Conservation (phyloP, 2,113 vertebrate genomes). For the Anarrhichthys ocellatus region DNA sequence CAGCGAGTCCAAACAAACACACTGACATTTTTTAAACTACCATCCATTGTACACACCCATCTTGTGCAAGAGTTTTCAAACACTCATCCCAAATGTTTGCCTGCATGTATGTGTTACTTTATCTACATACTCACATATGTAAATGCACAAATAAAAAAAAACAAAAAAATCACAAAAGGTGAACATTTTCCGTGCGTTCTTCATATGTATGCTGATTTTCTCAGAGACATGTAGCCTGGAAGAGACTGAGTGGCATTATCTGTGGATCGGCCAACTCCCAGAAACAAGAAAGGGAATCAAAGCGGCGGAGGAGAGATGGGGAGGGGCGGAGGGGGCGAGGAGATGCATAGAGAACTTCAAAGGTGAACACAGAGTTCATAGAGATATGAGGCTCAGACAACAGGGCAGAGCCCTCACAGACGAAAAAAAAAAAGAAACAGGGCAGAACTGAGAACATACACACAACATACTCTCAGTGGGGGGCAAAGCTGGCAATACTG, state of each 20-base stretch:
- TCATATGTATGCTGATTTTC: background rate
- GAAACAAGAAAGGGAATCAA: constrained; percentile 70
- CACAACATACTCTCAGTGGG: constrained; percentile 44
- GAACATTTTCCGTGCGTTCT: constrained; percentile 8
- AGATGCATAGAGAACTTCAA: constrained; percentile 72
- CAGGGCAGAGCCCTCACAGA: constrained; percentile 62
- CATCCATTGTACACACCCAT: background rate
- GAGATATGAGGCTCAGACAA: constrained; percentile 69
- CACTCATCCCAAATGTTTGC: background rate
- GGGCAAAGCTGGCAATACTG: constrained; percentile 28
- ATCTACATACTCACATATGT: background rate
- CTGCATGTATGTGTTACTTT: background rate
- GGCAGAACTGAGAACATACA: constrained; percentile 49
- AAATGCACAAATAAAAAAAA: constrained; percentile 23
- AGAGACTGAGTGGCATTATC: constrained; percentile 57
- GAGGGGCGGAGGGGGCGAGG: constrained; percentile 39
- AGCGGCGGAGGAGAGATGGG: constrained; percentile 49
- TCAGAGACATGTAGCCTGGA: background rate
- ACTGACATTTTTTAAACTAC: constrained; percentile 4
- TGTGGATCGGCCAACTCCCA: constrained; percentile 61
- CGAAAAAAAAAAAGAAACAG: constrained; percentile 38
- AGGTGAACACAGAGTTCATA: constrained; percentile 74
- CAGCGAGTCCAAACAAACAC: constrained; percentile 33
- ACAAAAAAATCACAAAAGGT: background rate
- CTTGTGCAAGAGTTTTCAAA: background rate